Base-by-base conservation (phyloP, 2,797 vertebrate species). In the Adrianichthys oophorus region DNA sequence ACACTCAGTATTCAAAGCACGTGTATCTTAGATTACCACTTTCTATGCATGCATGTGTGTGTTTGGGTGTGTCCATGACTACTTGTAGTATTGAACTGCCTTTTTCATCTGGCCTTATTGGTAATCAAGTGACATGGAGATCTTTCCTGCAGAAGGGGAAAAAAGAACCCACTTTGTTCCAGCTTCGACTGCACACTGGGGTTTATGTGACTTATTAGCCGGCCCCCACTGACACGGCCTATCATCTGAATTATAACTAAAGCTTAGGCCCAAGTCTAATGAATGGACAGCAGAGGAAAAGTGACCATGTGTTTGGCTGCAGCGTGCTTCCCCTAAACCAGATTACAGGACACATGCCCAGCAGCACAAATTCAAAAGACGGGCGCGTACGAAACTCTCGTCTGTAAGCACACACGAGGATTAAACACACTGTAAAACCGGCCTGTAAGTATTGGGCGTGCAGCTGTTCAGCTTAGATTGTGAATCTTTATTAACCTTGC, bases 181-280 rank as follows among this genome's bases (percentile, higher is more conserved):
- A 62, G 63, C 46, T 63, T 52, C 62, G n/a, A 72, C 55, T 63
- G 72, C 70, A 73, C 62, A 26, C 65, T 62, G 75, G 76, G 84
- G 86, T 92, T 89, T 83, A 72, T 91, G 79, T 89, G 89, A 94
- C 90, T 90, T 91, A 85, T 91, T 76, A 68, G 86, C 82, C 51
- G 87, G 85, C 90, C 89, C 90, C 82, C 44, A 66, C 86, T 81
- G 80, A 72, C 89, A 83, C 78, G 79, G 67, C 64, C 81, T 87
- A 72, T 90, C 87, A 90, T 88, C 91, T 90, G 91, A 89, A 93
- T 94, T 83, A 84, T 79, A 91, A 89, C 62, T 62, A 79, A 79
- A 88, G 88, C 88, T 90, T 89, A 89, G 68, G 64, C 74, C 56
- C 59, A 15, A n/a, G 72, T 82, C 83, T 87, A 88, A 89, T 87